phyloP scores from a whole-genome alignment of 2,113 vertebrate species.

The Oreochromis tanganicae region DNA sequence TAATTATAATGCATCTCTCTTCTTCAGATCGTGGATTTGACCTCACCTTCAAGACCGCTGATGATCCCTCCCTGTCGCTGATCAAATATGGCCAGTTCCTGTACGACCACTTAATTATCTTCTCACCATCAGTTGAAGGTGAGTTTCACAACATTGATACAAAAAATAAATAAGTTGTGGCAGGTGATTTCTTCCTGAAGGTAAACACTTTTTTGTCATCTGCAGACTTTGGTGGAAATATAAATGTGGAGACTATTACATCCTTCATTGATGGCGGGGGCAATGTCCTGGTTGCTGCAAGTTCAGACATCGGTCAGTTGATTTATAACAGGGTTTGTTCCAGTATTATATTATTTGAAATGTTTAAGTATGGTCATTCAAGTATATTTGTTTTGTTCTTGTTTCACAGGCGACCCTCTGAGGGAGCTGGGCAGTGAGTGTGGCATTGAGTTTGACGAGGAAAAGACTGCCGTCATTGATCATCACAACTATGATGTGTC shows the following conservation, averaged over 20 bases:
- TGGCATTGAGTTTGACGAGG: conserved; percentile 98
- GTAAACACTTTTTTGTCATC: not conserved
- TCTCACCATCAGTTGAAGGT: conserved; percentile 96
- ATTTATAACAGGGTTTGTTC: not conserved
- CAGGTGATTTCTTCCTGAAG: not conserved
- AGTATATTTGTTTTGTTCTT: not conserved
- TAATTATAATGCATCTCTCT: not conserved
- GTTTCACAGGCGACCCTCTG: conserved; percentile 85
- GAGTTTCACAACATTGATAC: not conserved
- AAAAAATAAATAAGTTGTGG: not conserved
- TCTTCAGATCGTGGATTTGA: conserved; percentile 89
- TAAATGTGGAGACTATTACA: conserved; percentile 94
- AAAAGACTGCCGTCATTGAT: conserved; percentile 92
- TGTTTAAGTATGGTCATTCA: not conserved
- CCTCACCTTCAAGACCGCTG: conserved; percentile 88
- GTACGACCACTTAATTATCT: conserved; percentile 91
- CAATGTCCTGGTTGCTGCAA: conserved; percentile 90
- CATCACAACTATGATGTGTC: conserved; percentile 94
- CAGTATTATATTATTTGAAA: not conserved
- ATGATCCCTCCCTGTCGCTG: conserved; percentile 87
- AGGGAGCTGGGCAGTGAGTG: conserved; percentile 96
- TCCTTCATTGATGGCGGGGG: conserved; percentile 94
- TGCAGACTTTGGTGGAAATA: conserved; percentile 95
- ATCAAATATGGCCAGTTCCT: conserved; percentile 97
- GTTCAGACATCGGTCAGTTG: conserved; percentile 88